phyloP scores from a whole-genome alignment of 2,888 invertebrate species.

The Chymomyza caudatula region DNA sequence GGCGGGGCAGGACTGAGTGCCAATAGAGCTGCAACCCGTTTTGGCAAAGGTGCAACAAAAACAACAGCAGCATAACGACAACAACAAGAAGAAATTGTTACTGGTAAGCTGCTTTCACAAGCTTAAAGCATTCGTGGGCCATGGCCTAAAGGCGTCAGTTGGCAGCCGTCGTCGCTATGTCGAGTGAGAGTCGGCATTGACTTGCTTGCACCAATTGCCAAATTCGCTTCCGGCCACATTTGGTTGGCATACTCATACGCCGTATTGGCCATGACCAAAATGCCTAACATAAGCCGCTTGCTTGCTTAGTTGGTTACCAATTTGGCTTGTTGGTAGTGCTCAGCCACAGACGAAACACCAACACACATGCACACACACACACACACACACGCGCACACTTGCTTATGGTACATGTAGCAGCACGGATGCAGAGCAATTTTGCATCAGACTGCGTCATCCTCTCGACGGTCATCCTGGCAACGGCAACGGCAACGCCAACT shows the following conservation, averaged over 20 bases:
- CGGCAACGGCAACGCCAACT: not conserved
- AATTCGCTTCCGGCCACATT: slow-evolving; percentile 46
- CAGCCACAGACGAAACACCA: too few relatives aligned
- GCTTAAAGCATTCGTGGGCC: not conserved
- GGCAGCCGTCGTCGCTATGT: not conserved
- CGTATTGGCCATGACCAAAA: slow-evolving; percentile 42
- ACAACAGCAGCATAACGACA: not conserved
- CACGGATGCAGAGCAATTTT: not conserved
- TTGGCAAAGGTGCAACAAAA: not conserved
- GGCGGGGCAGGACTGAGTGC: not conserved
- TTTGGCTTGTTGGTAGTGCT: slow-evolving; percentile 36
- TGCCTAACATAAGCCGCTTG: slow-evolving; percentile 67
- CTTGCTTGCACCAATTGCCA: slow-evolving; percentile 17
- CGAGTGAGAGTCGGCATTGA: not conserved
- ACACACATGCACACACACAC: too few relatives aligned
- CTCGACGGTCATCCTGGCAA: not conserved
- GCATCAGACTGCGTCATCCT: not conserved
- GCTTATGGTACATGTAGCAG: not conserved
- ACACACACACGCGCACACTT: not conserved
- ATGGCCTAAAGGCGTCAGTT: not conserved
- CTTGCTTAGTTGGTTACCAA: slow-evolving; percentile 60
- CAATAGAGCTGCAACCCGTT: not conserved
- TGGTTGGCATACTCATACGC: slow-evolving; percentile 65
- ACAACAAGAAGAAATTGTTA: not conserved
- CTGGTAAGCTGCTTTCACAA: slow-evolving; percentile 1